Conservation (phyloP, 1,140 invertebrate genomes). For the Philotrypesis tridentata region DNA sequence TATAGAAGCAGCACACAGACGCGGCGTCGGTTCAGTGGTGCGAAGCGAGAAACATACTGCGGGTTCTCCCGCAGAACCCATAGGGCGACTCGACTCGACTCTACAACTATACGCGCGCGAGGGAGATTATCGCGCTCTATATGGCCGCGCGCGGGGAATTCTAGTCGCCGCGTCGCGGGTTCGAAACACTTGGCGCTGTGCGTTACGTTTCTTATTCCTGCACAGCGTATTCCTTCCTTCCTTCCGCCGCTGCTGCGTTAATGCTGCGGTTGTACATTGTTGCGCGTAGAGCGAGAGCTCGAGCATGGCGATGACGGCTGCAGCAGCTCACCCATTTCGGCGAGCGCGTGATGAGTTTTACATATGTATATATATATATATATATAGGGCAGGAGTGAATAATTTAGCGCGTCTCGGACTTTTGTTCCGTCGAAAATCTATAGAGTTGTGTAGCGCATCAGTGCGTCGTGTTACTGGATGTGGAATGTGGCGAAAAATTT, state of each 20-base stretch:
- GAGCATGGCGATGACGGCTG: constrained; percentile 25
- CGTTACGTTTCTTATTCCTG: constrained; percentile 41
- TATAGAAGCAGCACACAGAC: neutral
- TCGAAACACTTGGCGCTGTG: constrained; percentile 17
- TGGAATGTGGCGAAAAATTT: too few species aligned
- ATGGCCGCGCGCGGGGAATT: constrained; percentile 27
- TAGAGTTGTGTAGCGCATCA: too few species aligned
- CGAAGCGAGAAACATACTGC: constrained; percentile 28
- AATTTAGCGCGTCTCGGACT: too few species aligned
- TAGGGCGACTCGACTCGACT: too few species aligned
- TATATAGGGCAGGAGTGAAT: too few species aligned
- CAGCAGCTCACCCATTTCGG: constrained; percentile 28
- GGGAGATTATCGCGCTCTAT: constrained; percentile 36
- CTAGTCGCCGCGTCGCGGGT: constrained; percentile 28
- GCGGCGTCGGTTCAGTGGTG: constrained; percentile 54
- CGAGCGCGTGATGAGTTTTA: too few species aligned
- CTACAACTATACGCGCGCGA: too few species aligned
- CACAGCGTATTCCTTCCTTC: too few species aligned
- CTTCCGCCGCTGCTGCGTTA: constrained; percentile 12
- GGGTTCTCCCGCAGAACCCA: too few species aligned
- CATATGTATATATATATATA: too few species aligned
- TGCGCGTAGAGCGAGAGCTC: neutral
- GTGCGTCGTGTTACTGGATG: too few species aligned
- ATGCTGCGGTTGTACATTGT: constrained; percentile 36
- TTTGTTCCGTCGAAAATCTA: too few species aligned